phyloP scores from a whole-genome alignment of 2,888 invertebrate species.

The Meandrusa payeni region DNA sequence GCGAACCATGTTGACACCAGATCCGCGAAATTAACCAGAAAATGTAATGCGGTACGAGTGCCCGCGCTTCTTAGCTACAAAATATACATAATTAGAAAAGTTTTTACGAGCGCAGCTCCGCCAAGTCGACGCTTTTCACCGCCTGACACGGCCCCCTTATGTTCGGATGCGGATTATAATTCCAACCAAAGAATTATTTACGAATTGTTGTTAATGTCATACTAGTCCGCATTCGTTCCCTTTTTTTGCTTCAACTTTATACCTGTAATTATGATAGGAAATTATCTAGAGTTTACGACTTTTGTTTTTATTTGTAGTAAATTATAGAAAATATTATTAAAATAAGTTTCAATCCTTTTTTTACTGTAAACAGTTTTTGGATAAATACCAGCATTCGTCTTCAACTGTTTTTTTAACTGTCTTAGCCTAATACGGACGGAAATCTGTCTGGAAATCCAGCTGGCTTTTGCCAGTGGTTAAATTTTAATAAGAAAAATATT shows the following conservation, averaged over 20 bases:
- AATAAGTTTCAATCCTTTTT: too few species aligned
- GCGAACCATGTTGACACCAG: conserved; percentile 45
- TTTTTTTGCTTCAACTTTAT: conserved; percentile 6
- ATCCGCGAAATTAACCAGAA: conserved; percentile 70
- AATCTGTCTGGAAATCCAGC: too few species aligned
- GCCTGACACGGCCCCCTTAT: conserved; percentile 60
- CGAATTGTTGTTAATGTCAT: conserved; percentile 52
- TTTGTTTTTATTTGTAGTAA: too few species aligned
- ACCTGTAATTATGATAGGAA: not conserved
- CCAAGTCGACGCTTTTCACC: conserved; percentile 68
- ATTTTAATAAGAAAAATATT: too few species aligned
- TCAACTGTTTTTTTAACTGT: too few species aligned
- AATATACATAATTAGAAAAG: conserved; percentile 80
- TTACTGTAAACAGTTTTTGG: too few species aligned
- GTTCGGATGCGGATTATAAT: conserved; percentile 69
- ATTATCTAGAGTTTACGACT: too few species aligned
- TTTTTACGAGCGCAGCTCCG: conserved; percentile 70
- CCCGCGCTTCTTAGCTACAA: conserved; percentile 65
- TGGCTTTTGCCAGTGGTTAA: too few species aligned
- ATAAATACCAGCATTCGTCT: too few species aligned
- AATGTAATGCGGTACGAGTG: conserved; percentile 64
- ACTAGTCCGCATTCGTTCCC: conserved; percentile 1
- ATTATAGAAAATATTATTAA: too few species aligned
- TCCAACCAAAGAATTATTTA: conserved; percentile 67
- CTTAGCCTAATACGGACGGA: too few species aligned